Base-by-base conservation (phyloP, 64 coral and sea anemone species). In the Actinia tenebrosa region DNA sequence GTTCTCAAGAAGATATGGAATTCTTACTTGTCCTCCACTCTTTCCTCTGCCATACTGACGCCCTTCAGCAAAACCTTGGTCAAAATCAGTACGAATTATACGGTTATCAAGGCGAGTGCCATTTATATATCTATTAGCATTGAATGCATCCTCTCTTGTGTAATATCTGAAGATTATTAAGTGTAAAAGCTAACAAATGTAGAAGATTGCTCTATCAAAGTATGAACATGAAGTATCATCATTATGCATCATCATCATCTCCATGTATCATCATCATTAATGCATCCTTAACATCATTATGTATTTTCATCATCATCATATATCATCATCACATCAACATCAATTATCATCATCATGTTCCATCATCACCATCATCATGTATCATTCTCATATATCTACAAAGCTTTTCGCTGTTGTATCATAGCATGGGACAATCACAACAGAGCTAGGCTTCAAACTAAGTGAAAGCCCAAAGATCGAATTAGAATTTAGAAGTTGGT, bases 121-220 rank as follows among this genome's bases (percentile, higher is more conserved):
- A 91, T 98, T 98, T 43, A 98, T 92, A 62, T 98, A 98, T 61
- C 93, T 88, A 78, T 87, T 87, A 20, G 93, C 93, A 91, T 98
- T 95, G 55, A 90, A 84, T 22, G 96, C 96, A 90, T 94, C 96
- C 37, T 92, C 88, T 19, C 93, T 90, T 54, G 88, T 87, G 60
- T 60, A 88, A 89, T 91, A 98, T 87, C 96, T 98, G 60, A 85
- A 42, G 22, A 52, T 15, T 25, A 77, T 19, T 84, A 47, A 87
- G 87, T 87, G 30, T 69, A 88, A 93, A 82, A 83, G 15, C 11
- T 87, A 71, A 58, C 47, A 58, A 58, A 58, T 14, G 15, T 62
- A 64, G n/a, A 25, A 37, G 30, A 37, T 37, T 37, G 30, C 30
- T 37, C 30, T 37, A 37, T 37, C 30, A 37, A 87, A 23, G 16